phyloP scores from a whole-genome alignment of 2,888 invertebrate genomes.

The Pterobdella sp. region DNA sequence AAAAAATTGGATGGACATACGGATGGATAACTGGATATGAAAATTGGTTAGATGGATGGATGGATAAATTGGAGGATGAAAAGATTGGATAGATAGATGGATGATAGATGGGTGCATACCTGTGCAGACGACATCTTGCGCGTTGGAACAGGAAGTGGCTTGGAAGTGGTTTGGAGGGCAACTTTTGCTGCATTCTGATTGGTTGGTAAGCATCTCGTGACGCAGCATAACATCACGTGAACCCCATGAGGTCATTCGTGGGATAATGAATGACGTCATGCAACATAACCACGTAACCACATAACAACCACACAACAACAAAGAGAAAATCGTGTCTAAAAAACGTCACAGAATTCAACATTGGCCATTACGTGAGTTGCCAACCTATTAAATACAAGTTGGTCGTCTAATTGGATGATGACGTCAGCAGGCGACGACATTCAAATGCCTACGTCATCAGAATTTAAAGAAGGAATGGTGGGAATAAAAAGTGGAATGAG shows the following conservation, averaged over 20 bases:
- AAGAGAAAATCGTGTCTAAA: too few species aligned
- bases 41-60: background rate
- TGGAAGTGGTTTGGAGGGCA: slow-evolving; percentile 7
- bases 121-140: slow-evolving; percentile 2
- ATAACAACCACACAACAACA: too few species aligned
- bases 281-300: too few species aligned
- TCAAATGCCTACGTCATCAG: too few species aligned
- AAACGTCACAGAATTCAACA: too few species aligned
- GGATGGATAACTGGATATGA: background rate
- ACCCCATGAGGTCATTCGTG: background rate
- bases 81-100: background rate
- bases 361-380: too few species aligned
- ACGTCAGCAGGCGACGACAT: too few species aligned
- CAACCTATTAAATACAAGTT: too few species aligned
- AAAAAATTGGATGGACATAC: background rate
- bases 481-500: background rate
- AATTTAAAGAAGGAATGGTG: background rate
- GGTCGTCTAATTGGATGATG: too few species aligned
- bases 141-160: background rate
- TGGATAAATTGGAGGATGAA: slow-evolving; percentile 4
- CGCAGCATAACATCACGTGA: background rate
- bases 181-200: slow-evolving; percentile 10
- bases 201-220: background rate
- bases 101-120: background rate
- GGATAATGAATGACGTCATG: too few species aligned